Evolutionary conservation across 2,113 vertebrate species (phyloP).

Genomic region (Salvelinus alpinus): DNA sequence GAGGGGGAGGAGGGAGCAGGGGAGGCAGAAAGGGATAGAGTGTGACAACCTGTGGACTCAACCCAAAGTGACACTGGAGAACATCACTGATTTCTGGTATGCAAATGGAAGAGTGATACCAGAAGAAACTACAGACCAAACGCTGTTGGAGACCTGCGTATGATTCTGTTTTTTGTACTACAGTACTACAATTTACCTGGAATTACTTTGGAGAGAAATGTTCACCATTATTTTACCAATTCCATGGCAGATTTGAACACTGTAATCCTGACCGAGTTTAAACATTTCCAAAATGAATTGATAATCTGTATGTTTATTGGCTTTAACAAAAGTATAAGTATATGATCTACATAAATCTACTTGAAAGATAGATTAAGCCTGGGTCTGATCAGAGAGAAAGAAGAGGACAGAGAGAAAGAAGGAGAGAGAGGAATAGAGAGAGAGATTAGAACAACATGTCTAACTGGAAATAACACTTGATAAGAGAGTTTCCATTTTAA

Average conservation of each 20-base stretch:
- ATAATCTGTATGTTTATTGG: too few relatives aligned
- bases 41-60: conserved; percentile 23
- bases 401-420: neutral
- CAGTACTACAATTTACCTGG: too few relatives aligned
- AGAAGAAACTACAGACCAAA: neutral
- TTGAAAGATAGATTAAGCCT: too few relatives aligned
- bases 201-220: too few relatives aligned
- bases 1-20: neutral
- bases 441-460: neutral
- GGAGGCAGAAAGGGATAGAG: conserved; percentile 8
- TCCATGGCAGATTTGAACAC: neutral
- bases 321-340: too few relatives aligned
- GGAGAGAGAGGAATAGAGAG: neutral
- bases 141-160: neutral
- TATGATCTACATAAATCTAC: too few relatives aligned
- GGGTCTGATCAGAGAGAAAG: neutral
- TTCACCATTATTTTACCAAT: neutral
- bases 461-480: neutral
- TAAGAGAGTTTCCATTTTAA: neutral
- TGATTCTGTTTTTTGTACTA: neutral
- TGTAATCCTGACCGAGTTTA: neutral
- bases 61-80: conserved; percentile 45
- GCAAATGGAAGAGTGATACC: conserved; percentile 11
- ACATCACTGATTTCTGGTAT: conserved; percentile 49
- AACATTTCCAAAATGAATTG: too few relatives aligned